phyloP scores from a whole-genome alignment of 2,797 vertebrate species.

The Champsocephalus gunnari region DNA sequence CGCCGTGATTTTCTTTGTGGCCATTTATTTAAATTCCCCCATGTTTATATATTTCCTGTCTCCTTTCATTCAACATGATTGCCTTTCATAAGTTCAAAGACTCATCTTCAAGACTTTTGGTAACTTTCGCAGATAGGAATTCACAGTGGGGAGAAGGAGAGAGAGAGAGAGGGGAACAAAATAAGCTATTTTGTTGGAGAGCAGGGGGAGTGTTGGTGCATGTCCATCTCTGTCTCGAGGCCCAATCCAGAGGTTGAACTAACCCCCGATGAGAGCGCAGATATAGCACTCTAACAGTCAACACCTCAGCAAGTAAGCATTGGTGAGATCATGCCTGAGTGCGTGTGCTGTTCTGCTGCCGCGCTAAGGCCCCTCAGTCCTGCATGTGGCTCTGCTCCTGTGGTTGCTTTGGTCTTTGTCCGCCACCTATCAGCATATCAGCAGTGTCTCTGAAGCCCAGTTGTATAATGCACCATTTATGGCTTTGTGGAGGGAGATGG shows the following conservation, averaged over 20 bases:
- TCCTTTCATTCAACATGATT: slow-evolving; percentile 83
- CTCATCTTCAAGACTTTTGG: slow-evolving; percentile 81
- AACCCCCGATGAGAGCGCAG: slow-evolving; percentile 62
- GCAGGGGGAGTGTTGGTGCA: slow-evolving; percentile 61
- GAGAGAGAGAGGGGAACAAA: background rate
- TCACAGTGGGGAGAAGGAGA: slow-evolving; percentile 48
- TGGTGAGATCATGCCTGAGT: slow-evolving; percentile 58
- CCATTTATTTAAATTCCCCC: slow-evolving; percentile 83
- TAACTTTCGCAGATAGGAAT: slow-evolving; percentile 76
- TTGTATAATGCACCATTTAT: slow-evolving; percentile 85
- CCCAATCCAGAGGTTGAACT: slow-evolving; percentile 64
- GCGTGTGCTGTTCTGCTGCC: slow-evolving; percentile 64
- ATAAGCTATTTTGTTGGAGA: slow-evolving; percentile 66
- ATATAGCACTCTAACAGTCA: slow-evolving; percentile 65
- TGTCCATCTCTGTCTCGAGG: slow-evolving; percentile 72
- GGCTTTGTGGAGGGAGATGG: slow-evolving; percentile 83
- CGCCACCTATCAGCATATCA: slow-evolving; percentile 83
- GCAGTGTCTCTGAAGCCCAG: slow-evolving; percentile 84
- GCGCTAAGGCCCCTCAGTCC: slow-evolving; percentile 67
- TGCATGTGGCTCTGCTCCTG: slow-evolving; percentile 74
- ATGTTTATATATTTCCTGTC: slow-evolving; percentile 83
- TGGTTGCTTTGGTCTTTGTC: slow-evolving; percentile 83
- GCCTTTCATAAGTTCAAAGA: slow-evolving; percentile 83
- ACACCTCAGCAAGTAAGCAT: slow-evolving; percentile 67
- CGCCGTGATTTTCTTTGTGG: slow-evolving; percentile 79